Base-by-base conservation (phyloP, 2,888 invertebrate genomes). In the Carabus problematicus region DNA sequence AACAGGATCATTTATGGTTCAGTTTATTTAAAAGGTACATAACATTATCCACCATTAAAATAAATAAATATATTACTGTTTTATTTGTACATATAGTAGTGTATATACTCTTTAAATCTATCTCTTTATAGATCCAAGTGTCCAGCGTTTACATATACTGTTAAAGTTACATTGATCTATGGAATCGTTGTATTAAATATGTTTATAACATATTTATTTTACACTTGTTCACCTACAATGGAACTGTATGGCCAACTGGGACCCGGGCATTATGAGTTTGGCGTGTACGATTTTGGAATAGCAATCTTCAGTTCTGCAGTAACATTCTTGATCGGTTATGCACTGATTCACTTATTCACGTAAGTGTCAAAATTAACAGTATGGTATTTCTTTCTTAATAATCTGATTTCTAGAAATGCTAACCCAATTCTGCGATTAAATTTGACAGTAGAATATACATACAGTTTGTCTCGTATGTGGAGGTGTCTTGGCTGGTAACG, bases 201-300 rank as follows among this genome's bases (percentile, higher is more conserved):
- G 60, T 42, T 60, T 43, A 29, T 67, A n/a, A 19, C 42, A 8
- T 60, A 60, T 45, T 12, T 67, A 45, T 19, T 67, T 16, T 54
- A 55, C 12, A 43, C 52, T 11, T 2, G 29, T 29, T 16, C 58
- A 16, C 67, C 59, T 1, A 42, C n/a, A 52, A 41, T 54, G 12
- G 42, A 49, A 54, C 12, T 67, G 11, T 60, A 49, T 54, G 49
- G 60, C 18, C 52, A 67, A 42, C 60, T 67, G 6, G 67, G 67
- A 11, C 41, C 18, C 19, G 59, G 59, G 11, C 54, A 60, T 67
- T 60, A 59, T 19, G 42, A 11, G 8, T 67, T 29, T 39, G 52
- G 41, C 19, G 0, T 11, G 19, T n/a, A n/a, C 9, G 67, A 67
- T 45, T 54, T 67, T 18, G 59, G 41, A 41, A 16, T 67, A 40